Conservation (phyloP, 53 echinoderm and acorn worm species). For the Crossaster papposus region DNA sequence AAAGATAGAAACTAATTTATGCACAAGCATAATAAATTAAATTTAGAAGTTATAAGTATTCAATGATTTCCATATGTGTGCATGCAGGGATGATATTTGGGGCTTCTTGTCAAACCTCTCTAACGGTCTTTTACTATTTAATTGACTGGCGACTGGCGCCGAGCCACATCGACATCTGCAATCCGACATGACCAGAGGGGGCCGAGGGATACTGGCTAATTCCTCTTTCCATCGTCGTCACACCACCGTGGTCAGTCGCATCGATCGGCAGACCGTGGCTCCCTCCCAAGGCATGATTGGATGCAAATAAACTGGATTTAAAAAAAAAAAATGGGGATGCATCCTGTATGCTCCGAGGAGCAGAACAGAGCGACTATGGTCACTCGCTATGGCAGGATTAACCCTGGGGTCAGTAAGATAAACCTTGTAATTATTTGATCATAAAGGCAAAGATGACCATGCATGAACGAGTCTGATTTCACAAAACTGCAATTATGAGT, state of each 20-base stretch:
- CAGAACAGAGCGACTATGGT: slow-evolving; percentile 21
- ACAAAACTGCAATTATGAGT: neutral
- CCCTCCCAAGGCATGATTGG: slow-evolving; percentile 11
- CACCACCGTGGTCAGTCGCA: slow-evolving; percentile 26
- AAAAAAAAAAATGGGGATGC: neutral
- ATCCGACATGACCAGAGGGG: neutral
- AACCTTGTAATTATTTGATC: slow-evolving; percentile 14
- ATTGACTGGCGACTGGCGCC: neutral
- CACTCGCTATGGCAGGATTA: neutral
- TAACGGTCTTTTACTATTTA: neutral
- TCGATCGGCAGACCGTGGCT: slow-evolving; percentile 26
- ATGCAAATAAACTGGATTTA: neutral
- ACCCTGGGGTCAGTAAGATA: neutral
- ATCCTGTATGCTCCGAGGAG: slow-evolving; percentile 8
- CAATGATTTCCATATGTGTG: neutral
- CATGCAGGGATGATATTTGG: neutral
- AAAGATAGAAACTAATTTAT: neutral
- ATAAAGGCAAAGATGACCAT: neutral
- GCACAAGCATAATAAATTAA: too few relatives aligned
- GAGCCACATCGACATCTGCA: neutral
- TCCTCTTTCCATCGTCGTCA: neutral
- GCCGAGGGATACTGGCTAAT: slow-evolving; percentile 40
- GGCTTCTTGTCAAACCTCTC: neutral
- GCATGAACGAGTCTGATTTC: neutral
- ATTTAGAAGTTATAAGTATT: too few relatives aligned